These are phyloP conservation scores for Colius striatus DNA, from an alignment of 2,113 vertebrate species.

Conservation along the genomic window DNA sequence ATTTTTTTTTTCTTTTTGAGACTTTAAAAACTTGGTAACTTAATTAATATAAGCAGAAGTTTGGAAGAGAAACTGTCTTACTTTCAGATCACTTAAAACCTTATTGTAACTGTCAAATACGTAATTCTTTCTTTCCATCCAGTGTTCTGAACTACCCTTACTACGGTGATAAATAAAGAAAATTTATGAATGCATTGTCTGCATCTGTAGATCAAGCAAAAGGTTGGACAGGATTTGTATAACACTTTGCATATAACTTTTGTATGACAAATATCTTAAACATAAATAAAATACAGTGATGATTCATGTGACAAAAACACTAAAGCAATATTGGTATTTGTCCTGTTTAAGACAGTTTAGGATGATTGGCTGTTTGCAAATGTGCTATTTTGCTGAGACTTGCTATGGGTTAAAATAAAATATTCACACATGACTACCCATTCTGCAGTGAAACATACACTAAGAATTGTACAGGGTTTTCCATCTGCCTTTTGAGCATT, in stretches of 20 bases:
- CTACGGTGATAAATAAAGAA: not conserved
- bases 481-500: constrained; percentile 17
- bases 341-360: not conserved
- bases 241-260: not conserved
- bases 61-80: not conserved
- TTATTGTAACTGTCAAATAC: not conserved
- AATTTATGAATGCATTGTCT: not conserved
- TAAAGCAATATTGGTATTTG: not conserved
- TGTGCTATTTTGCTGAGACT: not conserved
- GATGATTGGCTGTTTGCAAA: not conserved
- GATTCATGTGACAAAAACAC: not conserved
- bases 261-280: not conserved
- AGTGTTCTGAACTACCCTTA: not conserved
- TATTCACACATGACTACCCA: constrained; percentile 29
- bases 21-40: not conserved
- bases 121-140: not conserved
- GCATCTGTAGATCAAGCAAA: not conserved
- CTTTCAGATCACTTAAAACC: not conserved
- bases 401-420: constrained; percentile 41
- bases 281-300: not conserved
- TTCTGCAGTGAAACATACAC: constrained; percentile 38
- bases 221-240: not conserved
- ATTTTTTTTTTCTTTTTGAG: not conserved
- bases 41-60: not conserved
- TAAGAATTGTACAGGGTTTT: constrained; percentile 35